Evolutionary conservation across 2,113 vertebrate species (phyloP).

Genomic region (Odocoileus hemionus): DNA sequence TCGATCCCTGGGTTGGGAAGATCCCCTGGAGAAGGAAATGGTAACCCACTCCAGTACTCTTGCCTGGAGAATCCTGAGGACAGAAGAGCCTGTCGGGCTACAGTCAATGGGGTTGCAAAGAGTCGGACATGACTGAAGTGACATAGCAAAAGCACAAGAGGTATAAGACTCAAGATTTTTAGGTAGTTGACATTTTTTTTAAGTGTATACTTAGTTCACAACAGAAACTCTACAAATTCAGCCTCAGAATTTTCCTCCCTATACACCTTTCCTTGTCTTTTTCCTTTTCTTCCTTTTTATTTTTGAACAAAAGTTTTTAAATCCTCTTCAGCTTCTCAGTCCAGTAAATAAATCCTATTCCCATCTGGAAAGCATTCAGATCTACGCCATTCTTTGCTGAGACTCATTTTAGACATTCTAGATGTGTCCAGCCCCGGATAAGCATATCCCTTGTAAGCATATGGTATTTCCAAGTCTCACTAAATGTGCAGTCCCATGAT

Average conservation of each 20-base stretch:
- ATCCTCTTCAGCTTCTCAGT: not conserved
- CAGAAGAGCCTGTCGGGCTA: not conserved
- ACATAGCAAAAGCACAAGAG: not conserved
- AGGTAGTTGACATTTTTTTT: not conserved
- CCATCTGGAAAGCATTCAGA: not conserved
- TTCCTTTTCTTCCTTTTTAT: not conserved
- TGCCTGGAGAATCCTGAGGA: not conserved
- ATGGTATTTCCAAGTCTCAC: not conserved
- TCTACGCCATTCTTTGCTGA: not conserved
- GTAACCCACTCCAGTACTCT: not conserved
- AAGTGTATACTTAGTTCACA: not conserved
- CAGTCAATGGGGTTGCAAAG: not conserved
- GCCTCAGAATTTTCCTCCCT: not conserved
- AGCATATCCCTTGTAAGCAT: not conserved
- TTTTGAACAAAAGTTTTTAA: not conserved
- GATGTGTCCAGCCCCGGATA: not conserved
- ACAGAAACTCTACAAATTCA: not conserved
- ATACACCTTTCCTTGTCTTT: not conserved
- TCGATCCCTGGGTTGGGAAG: not conserved
- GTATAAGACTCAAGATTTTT: not conserved
- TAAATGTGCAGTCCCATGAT: not conserved
- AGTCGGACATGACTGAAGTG: rapidly evolving
- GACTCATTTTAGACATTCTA: not conserved
- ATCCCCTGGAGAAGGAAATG: not conserved
- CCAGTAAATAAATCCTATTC: not conserved